Conservation (phyloP, 1,140 invertebrate species). For the Chrysopa pallens region DNA sequence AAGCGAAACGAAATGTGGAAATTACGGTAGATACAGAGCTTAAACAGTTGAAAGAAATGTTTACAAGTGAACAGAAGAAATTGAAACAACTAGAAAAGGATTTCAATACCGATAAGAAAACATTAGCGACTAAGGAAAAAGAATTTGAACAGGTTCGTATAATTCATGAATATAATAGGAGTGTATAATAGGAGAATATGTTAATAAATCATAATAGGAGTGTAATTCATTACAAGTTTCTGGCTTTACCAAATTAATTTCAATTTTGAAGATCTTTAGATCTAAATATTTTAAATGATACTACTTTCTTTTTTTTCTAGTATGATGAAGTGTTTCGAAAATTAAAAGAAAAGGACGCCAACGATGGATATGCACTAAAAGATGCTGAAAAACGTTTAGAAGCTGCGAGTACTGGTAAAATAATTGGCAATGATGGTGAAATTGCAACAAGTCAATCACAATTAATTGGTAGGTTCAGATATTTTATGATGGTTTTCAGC, state of each 20-base stretch:
- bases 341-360: slow-evolving; percentile 45
- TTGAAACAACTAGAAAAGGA: slow-evolving; percentile 48
- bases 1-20: slow-evolving; percentile 44
- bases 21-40: slow-evolving; percentile 43
- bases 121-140: slow-evolving; percentile 40
- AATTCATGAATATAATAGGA: too few relatives aligned
- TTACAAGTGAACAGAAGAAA: slow-evolving; percentile 51
- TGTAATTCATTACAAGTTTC: too few relatives aligned
- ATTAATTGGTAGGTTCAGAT: slow-evolving; percentile 46
- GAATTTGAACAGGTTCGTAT: slow-evolving; percentile 42
- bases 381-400: slow-evolving; percentile 64
- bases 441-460: slow-evolving; percentile 79
- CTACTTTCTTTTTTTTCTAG: slow-evolving; percentile 8
- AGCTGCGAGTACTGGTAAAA: slow-evolving; percentile 64
- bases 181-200: too few relatives aligned
- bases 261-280: background rate
- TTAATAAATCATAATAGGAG: too few relatives aligned
- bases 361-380: slow-evolving; percentile 45
- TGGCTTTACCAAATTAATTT: too few relatives aligned
- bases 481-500: background rate
- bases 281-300: background rate
- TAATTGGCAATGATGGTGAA: slow-evolving; percentile 61
- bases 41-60: slow-evolving; percentile 47
- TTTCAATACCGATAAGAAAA: slow-evolving; percentile 49
- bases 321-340: slow-evolving; percentile 46